Base-by-base conservation (phyloP, 1,140 invertebrate genomes). In the Lucilia sericata region DNA sequence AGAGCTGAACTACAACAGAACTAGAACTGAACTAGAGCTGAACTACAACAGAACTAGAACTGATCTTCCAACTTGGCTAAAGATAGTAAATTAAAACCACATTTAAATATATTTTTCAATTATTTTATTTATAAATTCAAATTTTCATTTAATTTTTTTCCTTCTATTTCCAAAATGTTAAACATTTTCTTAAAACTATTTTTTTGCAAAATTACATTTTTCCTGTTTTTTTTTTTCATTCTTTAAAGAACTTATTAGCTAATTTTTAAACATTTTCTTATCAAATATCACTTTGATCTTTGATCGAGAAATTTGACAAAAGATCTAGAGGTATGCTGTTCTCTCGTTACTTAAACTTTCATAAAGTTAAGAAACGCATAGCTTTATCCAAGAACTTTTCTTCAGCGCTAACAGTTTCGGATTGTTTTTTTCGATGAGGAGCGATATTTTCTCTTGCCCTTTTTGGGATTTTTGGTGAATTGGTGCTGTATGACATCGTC, bases 161-260 rank as follows among this genome's bases (percentile, higher is more conserved):
- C 13, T 76, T 76, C 30, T 47, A 5, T 34, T 42, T 76, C 30
- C 7, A 42, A 34, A 76, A 76, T 76, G 19, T 76, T 76, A 42
- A 42, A 42, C 42, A 42, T 42, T 42, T 42, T 42, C 10, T 10
- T 42, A 42, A 42, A 42, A 42, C 42, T 42, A 42, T 42, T 30
- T 30, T 30, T 30, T 30, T 42, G 10, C 42, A 42, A 42, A 42
- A 42, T 76, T 76, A 76, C 74, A 76, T 76, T 42, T 75, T 34
- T 75, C 30, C 12, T 49, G n/a, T 5, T 12, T 74, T 12, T 19
- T 75, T 36, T 25, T 75, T 34, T 34, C 36, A 19, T 76, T 76
- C 36, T 76, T 76, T 76, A n/a, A 76, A 76, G 30, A 76, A 76
- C 74, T 76, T 76, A 76, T 34, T 17, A 36, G 12, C 74, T 75